Conservation (phyloP, 2,888 invertebrate genomes). For the Mesorhabditis sp. region DNA sequence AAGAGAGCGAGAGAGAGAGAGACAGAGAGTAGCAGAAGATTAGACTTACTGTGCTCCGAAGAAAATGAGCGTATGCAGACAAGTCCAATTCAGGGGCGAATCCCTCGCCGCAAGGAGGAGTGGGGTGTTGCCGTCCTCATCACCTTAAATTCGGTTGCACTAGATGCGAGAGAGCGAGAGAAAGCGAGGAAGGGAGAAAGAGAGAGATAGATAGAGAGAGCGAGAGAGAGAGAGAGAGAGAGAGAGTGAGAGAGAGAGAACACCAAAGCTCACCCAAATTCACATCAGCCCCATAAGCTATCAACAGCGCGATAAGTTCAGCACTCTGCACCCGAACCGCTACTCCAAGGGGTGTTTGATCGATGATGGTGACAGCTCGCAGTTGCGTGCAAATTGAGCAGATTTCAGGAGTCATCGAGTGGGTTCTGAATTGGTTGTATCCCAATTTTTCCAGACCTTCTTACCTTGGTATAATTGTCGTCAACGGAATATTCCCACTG, state of each 20-base stretch:
- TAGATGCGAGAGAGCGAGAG: neutral
- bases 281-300: constrained; percentile 65
- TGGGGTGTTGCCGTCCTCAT: constrained; percentile 66
- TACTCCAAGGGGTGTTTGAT: constrained; percentile 66
- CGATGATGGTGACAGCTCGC: constrained; percentile 59
- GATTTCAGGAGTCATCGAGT: constrained; percentile 52
- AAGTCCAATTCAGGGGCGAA: constrained; percentile 64
- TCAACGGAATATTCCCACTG: constrained; percentile 50
- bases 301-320: constrained; percentile 64
- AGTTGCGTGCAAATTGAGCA: constrained; percentile 64
- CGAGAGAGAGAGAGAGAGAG: neutral
- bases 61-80: constrained; percentile 53
- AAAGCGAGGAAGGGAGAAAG: neutral
- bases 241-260: neutral
- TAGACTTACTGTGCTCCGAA: constrained; percentile 50
- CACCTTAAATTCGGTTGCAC: constrained; percentile 43
- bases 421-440: constrained; percentile 31
- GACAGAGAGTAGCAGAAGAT: neutral
- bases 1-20: neutral
- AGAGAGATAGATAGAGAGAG: neutral
- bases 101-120: constrained; percentile 66
- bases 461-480: constrained; percentile 51
- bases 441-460: neutral
- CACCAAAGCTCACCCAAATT: constrained; percentile 54
- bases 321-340: constrained; percentile 65